These are phyloP conservation scores for Petrolisthes cinctipes DNA, from an alignment of 2,888 invertebrate genomes.

Conservation along the genomic window DNA sequence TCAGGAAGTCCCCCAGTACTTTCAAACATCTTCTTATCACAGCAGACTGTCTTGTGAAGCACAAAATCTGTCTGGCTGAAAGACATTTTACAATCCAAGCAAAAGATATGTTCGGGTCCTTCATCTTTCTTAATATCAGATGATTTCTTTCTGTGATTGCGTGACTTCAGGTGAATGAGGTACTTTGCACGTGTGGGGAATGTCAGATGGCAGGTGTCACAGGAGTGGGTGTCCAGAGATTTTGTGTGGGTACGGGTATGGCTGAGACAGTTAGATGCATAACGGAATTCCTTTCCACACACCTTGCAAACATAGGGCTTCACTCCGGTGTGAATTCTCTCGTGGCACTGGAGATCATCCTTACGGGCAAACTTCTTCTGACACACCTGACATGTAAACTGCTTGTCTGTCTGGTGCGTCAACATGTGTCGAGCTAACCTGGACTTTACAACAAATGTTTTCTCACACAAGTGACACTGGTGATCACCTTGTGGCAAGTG, in stretches of 20 bases:
- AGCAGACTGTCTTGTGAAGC: conserved; percentile 26
- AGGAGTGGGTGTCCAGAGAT: neutral
- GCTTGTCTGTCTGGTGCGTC: conserved; percentile 33
- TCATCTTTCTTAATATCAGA: neutral
- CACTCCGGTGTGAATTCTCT: conserved; percentile 43
- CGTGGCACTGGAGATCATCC: conserved; percentile 45
- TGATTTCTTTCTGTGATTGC: conserved; percentile 34
- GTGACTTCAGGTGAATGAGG: conserved; percentile 40
- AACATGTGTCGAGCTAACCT: conserved; percentile 36
- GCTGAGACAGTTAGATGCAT: conserved; percentile 36
- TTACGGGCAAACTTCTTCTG: conserved; percentile 40
- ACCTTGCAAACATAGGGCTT: conserved; percentile 42
- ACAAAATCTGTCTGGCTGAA: conserved; percentile 6
- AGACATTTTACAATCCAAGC: conserved; percentile 10
- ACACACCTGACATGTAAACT: conserved; percentile 34
- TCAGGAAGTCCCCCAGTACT: conserved; percentile 34
- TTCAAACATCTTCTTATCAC: conserved; percentile 16
- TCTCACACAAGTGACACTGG: conserved; percentile 7
- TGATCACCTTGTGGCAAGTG: neutral
- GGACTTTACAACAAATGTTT: conserved; percentile 26
- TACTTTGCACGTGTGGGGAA: conserved; percentile 39
- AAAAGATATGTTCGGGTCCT: conserved; percentile 12
- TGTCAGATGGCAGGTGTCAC: conserved; percentile 27
- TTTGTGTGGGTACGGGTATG: conserved; percentile 33
- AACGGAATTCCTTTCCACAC: conserved; percentile 43